Evolutionary conservation across 2,888 invertebrate species (phyloP).

Genomic region (Tipula vernalis): DNA sequence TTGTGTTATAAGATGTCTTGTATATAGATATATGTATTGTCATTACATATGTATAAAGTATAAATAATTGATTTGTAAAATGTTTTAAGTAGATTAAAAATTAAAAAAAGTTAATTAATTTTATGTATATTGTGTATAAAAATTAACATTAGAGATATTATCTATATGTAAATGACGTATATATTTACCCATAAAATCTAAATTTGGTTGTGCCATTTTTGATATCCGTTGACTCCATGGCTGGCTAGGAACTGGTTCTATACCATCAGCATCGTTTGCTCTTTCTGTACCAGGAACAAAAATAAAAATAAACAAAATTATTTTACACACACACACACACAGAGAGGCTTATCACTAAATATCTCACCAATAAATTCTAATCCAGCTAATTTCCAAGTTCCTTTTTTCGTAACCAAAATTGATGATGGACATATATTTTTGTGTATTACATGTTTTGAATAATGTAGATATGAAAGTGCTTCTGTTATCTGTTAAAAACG

Average conservation of each 20-base stretch:
- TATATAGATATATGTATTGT: not conserved
- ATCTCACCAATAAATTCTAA: constrained; percentile 65
- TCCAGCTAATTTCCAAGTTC: constrained; percentile 94
- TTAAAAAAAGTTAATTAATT: not conserved
- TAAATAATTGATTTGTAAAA: not conserved
- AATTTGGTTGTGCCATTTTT: constrained; percentile 86
- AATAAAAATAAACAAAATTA: not conserved
- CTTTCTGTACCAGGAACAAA: constrained; percentile 43
- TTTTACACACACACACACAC: not conserved
- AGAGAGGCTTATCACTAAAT: not conserved
- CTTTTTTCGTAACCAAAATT: constrained; percentile 80
- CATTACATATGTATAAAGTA: not conserved
- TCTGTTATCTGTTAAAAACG: constrained; percentile 70
- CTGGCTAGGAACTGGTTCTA: constrained; percentile 60
- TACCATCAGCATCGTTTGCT: constrained; percentile 53
- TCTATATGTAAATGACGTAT: not conserved
- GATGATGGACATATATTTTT: constrained; percentile 90
- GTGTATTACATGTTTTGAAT: constrained; percentile 76
- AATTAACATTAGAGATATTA: not conserved
- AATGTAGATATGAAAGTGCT: constrained; percentile 84
- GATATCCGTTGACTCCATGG: constrained; percentile 87
- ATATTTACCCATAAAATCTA: constrained; percentile 74
- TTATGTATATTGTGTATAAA: not conserved
- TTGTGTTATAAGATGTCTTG: not conserved
- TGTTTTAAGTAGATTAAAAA: not conserved